Evolutionary conservation across 2,797 vertebrate genomes (phyloP), one percentile per base, ranked within the genome.

Genomic region (Siniperca obscura): DNA sequence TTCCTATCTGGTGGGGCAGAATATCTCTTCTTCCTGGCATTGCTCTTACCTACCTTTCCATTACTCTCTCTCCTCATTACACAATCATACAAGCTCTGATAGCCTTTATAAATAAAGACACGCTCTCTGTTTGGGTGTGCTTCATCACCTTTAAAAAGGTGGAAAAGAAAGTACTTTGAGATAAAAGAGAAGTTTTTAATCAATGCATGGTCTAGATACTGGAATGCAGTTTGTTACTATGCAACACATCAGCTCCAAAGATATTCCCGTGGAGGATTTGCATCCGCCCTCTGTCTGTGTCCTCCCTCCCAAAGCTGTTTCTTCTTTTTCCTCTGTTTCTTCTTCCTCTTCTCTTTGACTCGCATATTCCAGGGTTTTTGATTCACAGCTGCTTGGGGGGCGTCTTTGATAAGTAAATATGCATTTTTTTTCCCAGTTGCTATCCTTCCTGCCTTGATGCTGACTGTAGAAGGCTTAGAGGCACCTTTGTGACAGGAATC

Each of bases 141-240:
- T 86, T 77, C 70, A 70, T 50, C 57, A 52, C 27, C 55, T 78
- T 59, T 46, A 27, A 66, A 74, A 65, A 55, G 3, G 5, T 42
- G 25, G 40, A 10, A 73, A 70, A 57, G 7, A 81, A 86, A 86
- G 59, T 65, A 14, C 38, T 77, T 68, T 7, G 38, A 82, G 52
- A 87, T 87, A 71, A 91, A 89, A 86, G 40, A 64, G 55, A 65
- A 27, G 22, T 83, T 90, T 88, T 88, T 84, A 84, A 92, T 90
- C 82, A 91, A 83, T 75, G 13, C 77, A 82, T 78, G 74, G 75
- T 86, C 78, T 86, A 42, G 69, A 84, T 83, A 44, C 69, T 83
- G 83, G 77, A 82, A 89, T 85, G 75, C 70, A 86, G 85, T 42
- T 81, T 81, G 88, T 94, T 93, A 92, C 91, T 90, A 90, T 90